These are phyloP conservation scores for Esox niger DNA, from an alignment of 2,113 vertebrate genomes.

Conservation along the genomic window DNA sequence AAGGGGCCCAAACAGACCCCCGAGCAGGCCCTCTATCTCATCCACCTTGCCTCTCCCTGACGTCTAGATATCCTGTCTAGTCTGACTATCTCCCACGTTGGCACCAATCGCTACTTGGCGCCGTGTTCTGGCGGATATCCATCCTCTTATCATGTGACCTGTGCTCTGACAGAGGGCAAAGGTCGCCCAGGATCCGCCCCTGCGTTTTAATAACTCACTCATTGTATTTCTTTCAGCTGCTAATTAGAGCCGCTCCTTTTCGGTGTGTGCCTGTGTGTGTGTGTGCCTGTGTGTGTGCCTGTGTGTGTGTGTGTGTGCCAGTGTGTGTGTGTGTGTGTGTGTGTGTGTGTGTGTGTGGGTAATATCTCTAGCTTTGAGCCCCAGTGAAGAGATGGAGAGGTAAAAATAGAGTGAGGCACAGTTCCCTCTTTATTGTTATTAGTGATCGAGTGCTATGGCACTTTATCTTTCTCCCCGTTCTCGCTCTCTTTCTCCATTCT, in stretches of 20 bases:
- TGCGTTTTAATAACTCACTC: slow-evolving; percentile 90
- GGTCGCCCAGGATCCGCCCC: slow-evolving; percentile 76
- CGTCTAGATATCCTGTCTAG: slow-evolving; percentile 48
- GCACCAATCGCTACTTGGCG: slow-evolving; percentile 71
- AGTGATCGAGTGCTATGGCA: slow-evolving; percentile 70
- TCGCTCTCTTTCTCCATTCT: no score
- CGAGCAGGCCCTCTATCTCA: slow-evolving; percentile 58
- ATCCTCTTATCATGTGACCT: slow-evolving; percentile 71
- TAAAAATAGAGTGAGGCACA: slow-evolving; percentile 72
- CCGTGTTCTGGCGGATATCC: slow-evolving; percentile 71
- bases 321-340: slow-evolving; percentile 32
- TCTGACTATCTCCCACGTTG: slow-evolving; percentile 61
- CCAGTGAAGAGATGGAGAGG: slow-evolving; percentile 51
- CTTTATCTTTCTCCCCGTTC: slow-evolving; percentile 51
- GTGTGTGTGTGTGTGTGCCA: slow-evolving; percentile 26
- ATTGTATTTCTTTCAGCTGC: slow-evolving; percentile 78
- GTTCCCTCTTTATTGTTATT: slow-evolving; percentile 74
- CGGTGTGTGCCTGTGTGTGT: slow-evolving; percentile 8
- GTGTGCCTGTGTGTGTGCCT: no score
- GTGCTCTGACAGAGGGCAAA: slow-evolving; percentile 67
- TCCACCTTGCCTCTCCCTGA: slow-evolving; percentile 15
- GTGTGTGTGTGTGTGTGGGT: slow-evolving; percentile 23
- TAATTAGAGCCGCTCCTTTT: slow-evolving; percentile 67
- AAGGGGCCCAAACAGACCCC: slow-evolving; percentile 77
- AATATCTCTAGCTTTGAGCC: slow-evolving; percentile 46